These are phyloP conservation scores for Thamnophis elegans DNA, from an alignment of 2,797 vertebrate genomes.

Conservation along the genomic window DNA sequence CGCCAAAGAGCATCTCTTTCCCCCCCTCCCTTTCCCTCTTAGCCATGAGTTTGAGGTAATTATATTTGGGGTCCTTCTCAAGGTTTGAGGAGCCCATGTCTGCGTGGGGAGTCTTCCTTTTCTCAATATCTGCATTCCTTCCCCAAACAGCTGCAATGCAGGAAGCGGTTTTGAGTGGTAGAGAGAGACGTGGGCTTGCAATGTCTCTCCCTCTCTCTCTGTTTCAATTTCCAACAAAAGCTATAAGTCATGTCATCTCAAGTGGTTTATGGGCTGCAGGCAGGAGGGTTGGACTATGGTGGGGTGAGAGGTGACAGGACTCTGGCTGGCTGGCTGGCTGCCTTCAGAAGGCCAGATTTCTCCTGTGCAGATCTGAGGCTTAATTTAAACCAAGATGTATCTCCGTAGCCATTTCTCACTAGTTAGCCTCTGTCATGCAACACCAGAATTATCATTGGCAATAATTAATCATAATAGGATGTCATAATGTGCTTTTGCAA, in stretches of 20 bases:
- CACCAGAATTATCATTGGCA: neutral
- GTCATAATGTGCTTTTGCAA: neutral
- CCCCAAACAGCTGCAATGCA: constrained; percentile 41
- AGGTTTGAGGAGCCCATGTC: neutral
- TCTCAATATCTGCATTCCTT: constrained; percentile 25
- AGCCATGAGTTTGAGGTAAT: neutral
- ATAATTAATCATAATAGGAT: neutral
- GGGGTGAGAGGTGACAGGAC: constrained; percentile 24
- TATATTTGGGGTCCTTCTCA: neutral
- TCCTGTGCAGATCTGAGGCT: neutral
- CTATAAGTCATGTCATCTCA: constrained; percentile 16
- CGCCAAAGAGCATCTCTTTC: neutral
- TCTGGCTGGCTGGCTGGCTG: neutral
- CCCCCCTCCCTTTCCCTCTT: neutral
- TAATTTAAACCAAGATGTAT: neutral
- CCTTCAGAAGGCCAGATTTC: neutral
- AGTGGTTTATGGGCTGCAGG: constrained; percentile 23
- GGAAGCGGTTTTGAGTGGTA: constrained; percentile 19
- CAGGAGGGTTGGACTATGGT: constrained; percentile 10
- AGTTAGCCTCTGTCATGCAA: neutral
- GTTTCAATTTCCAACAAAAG: constrained; percentile 6
- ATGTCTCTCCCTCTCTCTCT: neutral
- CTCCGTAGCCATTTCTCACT: neutral
- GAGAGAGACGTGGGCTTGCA: constrained; percentile 23
- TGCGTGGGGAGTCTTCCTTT: neutral